A percentile compares a stretch with the other conserved stretches of the same genome.
These are phyloP conservation scores for Varecia variegata DNA, from an alignment of 2,797 vertebrate species.

Conservation along the genomic window DNA sequence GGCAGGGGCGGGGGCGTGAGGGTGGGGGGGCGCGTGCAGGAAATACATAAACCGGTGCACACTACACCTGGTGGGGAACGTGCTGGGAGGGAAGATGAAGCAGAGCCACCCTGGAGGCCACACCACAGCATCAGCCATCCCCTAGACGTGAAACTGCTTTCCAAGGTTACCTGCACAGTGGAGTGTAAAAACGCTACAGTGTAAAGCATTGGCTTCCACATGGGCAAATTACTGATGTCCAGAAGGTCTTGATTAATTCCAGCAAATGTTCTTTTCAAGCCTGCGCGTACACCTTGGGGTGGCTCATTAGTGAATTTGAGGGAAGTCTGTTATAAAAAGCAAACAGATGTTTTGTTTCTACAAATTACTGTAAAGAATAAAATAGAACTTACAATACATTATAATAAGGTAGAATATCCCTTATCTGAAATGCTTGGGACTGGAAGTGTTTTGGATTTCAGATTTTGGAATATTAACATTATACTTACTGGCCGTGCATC, in stretches of 20 bases:
- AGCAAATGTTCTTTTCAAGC: constrained; percentile 89
- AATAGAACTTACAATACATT: background rate
- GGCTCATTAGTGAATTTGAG: constrained; percentile 92
- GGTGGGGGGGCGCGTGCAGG: background rate
- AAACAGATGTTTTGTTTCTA: constrained; percentile 68
- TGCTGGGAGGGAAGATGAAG: background rate
- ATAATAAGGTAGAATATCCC: background rate
- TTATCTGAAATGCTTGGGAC: background rate
- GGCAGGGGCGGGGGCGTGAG: fast-evolving
- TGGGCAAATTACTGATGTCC: constrained; percentile 86
- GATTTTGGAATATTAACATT: background rate
- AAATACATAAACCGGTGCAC: background rate
- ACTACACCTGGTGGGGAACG: background rate
- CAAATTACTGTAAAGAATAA: background rate
- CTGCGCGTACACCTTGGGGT: constrained; percentile 89
- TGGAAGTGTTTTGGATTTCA: background rate
- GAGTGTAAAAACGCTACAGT: constrained; percentile 90
- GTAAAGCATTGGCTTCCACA: constrained; percentile 91
- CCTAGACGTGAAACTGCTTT: background rate
- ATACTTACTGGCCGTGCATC: background rate
- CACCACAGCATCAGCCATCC: fast-evolving
- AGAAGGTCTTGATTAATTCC: constrained; percentile 89
- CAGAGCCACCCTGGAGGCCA: fast-evolving
- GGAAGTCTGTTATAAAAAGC: constrained; percentile 74
- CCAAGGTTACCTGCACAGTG: constrained; percentile 84